A percentile compares a stretch with the other conserved stretches of the same genome.
phyloP scores from a whole-genome alignment of 1,140 invertebrate genomes.

The Neodiprion pinetum region DNA sequence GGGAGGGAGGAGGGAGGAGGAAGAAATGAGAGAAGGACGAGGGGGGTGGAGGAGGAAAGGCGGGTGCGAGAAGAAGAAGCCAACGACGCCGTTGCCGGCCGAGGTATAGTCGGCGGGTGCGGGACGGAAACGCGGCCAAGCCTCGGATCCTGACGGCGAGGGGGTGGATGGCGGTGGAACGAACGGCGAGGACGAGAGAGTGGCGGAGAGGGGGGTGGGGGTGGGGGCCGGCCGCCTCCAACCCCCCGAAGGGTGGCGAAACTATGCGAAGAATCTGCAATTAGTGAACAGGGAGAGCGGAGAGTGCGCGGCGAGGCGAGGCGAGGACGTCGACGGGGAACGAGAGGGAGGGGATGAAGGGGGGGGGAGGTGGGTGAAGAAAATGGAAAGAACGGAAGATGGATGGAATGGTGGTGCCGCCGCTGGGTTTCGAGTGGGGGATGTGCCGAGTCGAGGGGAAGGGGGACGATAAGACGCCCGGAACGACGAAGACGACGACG shows the following conservation, averaged over 20 bases:
- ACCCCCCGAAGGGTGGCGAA: slow-evolving; percentile 66
- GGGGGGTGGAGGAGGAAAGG: not conserved
- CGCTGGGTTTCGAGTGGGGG: slow-evolving; percentile 14
- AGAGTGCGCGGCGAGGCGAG: slow-evolving; percentile 32
- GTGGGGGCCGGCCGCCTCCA: slow-evolving; percentile 12
- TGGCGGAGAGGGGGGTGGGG: slow-evolving; percentile 13
- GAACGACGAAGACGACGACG: slow-evolving; percentile 23
- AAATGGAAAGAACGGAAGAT: slow-evolving; percentile 62
- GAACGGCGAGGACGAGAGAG: slow-evolving; percentile 32
- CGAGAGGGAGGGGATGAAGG: slow-evolving; percentile 28
- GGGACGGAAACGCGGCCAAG: too few species aligned
- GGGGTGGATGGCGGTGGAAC: slow-evolving; percentile 24
- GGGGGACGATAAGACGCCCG: not conserved
- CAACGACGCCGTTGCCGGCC: not conserved
- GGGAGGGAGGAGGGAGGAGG: too few species aligned
- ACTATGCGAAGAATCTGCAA: slow-evolving; percentile 91
- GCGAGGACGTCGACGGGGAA: slow-evolving; percentile 38
- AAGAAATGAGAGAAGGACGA: too few species aligned
- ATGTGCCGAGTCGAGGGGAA: slow-evolving; percentile 14
- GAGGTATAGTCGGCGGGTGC: not conserved
- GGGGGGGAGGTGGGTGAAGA: slow-evolving; percentile 40
- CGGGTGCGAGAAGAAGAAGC: slow-evolving; percentile 5
- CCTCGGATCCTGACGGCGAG: not conserved
- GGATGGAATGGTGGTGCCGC: slow-evolving; percentile 52
- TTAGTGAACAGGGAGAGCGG: slow-evolving; percentile 72